phyloP scores from a whole-genome alignment of 2,888 invertebrate species.

The Onchidella celtica region DNA sequence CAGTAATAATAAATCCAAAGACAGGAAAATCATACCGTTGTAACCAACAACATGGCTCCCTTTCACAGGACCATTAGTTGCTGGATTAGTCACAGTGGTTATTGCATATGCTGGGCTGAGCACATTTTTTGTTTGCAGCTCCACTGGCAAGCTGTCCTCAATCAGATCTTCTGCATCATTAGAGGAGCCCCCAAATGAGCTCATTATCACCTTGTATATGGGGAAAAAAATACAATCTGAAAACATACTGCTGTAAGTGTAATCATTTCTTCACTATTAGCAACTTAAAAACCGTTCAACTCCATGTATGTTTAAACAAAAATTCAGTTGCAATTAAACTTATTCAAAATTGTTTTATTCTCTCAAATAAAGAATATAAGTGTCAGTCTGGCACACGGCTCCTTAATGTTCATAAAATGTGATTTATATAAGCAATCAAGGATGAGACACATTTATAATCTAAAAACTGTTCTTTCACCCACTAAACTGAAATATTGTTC shows the following conservation, averaged over 20 bases:
- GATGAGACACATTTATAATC: no score
- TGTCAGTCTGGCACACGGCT: no score
- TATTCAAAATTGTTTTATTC: no score
- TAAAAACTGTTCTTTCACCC: no score
- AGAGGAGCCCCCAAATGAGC: conserved; percentile 12
- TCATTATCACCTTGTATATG: conserved; percentile 13
- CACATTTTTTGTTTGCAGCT: conserved; percentile 40
- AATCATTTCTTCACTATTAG: not conserved
- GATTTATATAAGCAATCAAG: no score
- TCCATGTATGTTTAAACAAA: no score
- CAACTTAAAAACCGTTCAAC: not conserved
- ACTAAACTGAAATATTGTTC: no score
- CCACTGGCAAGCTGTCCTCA: conserved; percentile 45
- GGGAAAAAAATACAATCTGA: not conserved
- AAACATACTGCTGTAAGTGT: no score
- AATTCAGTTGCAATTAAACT: no score
- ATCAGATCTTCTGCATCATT: conserved; percentile 33
- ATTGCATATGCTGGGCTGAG: conserved; percentile 17
- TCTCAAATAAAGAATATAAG: not conserved
- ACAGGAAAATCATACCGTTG: conserved; percentile 35
- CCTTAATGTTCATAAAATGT: no score
- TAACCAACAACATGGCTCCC: not conserved
- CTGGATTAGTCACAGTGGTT: conserved; percentile 2
- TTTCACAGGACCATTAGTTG: conserved; percentile 39
- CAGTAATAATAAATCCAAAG: no score